phyloP scores from a whole-genome alignment of 2,797 vertebrate species.

The Clamator glandarius region DNA sequence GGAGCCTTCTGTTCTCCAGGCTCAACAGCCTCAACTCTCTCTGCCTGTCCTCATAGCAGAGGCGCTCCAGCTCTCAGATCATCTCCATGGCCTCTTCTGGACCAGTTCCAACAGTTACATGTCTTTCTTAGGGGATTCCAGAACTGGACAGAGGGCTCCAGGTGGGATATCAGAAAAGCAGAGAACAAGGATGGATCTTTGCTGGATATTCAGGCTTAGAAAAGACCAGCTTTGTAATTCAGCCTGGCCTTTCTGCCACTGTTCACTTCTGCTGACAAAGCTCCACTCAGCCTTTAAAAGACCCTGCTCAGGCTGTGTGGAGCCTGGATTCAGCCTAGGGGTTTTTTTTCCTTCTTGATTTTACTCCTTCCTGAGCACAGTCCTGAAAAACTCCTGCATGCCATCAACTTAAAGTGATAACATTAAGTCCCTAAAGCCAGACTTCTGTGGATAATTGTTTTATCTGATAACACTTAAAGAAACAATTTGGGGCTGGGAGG shows the following conservation, averaged over 20 bases:
- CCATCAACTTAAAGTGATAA: not conserved
- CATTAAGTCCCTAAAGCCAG: slow-evolving; percentile 7
- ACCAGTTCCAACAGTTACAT: too few species aligned
- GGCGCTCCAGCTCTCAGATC: too few species aligned
- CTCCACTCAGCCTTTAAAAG: not conserved
- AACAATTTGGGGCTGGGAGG: not conserved
- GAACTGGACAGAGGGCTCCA: too few species aligned
- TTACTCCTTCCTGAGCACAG: not conserved
- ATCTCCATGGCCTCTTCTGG: too few species aligned
- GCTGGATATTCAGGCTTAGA: not conserved
- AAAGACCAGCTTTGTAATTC: not conserved
- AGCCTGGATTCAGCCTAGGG: not conserved
- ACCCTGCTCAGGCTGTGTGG: not conserved
- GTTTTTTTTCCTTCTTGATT: not conserved
- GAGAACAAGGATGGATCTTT: not conserved
- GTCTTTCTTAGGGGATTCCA: too few species aligned
- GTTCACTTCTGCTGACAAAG: not conserved
- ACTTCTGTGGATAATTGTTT: slow-evolving; percentile 36
- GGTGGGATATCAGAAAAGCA: too few species aligned
- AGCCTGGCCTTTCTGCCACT: not conserved
- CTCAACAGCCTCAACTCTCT: too few species aligned
- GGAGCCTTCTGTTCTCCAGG: too few species aligned
- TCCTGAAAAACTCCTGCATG: not conserved
- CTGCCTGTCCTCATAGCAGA: too few species aligned
- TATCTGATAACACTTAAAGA: not conserved